phyloP scores from a whole-genome alignment of 2,888 invertebrate genomes.

The Pristionchus exspectatus region DNA sequence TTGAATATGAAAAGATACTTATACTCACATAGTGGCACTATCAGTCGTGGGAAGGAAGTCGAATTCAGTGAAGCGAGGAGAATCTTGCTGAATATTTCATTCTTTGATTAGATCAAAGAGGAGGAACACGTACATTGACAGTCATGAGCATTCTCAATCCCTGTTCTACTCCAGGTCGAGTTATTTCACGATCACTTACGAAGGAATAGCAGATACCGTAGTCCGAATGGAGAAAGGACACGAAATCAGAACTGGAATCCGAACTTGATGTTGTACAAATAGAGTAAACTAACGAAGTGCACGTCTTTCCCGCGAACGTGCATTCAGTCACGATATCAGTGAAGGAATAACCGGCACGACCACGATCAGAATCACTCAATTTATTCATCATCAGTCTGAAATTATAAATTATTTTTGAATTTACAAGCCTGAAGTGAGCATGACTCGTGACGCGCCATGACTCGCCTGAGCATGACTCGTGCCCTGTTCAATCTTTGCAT shows the following conservation, averaged over 20 bases:
- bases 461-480: neutral
- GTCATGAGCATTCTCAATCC: constrained; percentile 41
- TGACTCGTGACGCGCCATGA: too few relatives aligned
- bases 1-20: neutral
- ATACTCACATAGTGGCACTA: neutral
- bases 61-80: neutral
- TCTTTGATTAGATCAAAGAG: neutral
- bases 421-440: neutral
- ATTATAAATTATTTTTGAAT: neutral
- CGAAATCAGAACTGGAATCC: neutral
- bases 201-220: constrained; percentile 38
- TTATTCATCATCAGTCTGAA: constrained; percentile 20
- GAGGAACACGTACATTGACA: neutral
- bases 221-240: constrained; percentile 28
- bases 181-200: neutral
- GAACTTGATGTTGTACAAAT: neutral
- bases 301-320: neutral
- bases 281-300: neutral
- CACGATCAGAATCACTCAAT: neutral
- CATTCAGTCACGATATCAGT: constrained; percentile 45
- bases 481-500: constrained; percentile 25
- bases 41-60: constrained; percentile 32
- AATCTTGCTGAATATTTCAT: neutral
- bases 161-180: neutral
- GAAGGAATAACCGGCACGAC: constrained; percentile 18